phyloP scores from a whole-genome alignment of 2,888 invertebrate genomes.

The Andricus quercusramuli region DNA sequence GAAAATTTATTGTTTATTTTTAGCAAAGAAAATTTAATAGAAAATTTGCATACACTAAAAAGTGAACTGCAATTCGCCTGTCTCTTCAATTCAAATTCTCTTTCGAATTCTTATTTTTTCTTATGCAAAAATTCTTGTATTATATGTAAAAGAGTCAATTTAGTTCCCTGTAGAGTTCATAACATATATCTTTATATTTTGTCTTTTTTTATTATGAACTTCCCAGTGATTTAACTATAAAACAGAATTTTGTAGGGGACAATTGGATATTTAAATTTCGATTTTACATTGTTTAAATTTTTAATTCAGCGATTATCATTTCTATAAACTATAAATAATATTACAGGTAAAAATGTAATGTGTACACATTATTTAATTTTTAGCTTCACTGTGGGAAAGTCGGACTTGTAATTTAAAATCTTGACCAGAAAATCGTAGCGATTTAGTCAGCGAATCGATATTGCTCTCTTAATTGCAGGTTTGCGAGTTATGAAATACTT shows the following conservation, averaged over 20 bases:
- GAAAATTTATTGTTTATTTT: constrained; percentile 22
- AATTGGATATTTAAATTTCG: neutral
- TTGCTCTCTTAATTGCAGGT: neutral
- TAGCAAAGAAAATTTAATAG: constrained; percentile 9
- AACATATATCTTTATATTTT: neutral
- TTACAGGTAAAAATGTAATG: no score
- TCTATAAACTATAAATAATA: no score
- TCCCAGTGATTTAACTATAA: neutral
- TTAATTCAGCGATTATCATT: no score
- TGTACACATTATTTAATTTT: no score
- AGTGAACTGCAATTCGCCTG: constrained; percentile 5
- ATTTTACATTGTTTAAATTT: neutral
- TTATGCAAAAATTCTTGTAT: constrained; percentile 14
- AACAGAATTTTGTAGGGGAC: neutral
- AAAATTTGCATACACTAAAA: constrained; percentile 34
- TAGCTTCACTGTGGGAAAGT: neutral
- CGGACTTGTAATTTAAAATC: neutral
- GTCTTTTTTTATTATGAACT: constrained; percentile 9
- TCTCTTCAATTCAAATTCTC: constrained; percentile 12
- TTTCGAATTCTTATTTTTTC: constrained; percentile 6
- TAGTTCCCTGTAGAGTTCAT: neutral
- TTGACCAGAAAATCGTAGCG: neutral
- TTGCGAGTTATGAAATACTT: neutral
- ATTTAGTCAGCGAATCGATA: neutral
- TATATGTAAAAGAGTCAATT: constrained; percentile 1